These are phyloP conservation scores for Dermochelys coriacea DNA, from an alignment of 2,797 vertebrate species.

Conservation along the genomic window DNA sequence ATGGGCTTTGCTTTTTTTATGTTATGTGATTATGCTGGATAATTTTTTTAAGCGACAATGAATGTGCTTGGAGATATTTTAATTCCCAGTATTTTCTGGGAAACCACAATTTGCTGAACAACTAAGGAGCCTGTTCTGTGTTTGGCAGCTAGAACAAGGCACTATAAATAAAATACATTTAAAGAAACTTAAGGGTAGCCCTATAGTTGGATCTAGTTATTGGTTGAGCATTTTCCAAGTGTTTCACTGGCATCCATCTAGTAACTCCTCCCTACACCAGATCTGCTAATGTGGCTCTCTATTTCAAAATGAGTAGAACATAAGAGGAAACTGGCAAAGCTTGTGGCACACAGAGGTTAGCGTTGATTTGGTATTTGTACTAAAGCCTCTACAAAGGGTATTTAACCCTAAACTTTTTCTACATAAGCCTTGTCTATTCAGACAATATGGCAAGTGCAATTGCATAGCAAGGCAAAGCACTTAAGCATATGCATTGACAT, in stretches of 20 bases:
- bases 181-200: neutral
- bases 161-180: neutral
- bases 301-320: neutral
- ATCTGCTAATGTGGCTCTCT: neutral
- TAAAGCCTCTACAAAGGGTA: rapidly evolving
- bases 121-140: neutral
- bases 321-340: neutral
- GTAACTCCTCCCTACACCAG: neutral
- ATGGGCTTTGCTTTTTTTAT: neutral
- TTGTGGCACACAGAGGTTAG: neutral
- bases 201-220: neutral
- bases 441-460: neutral
- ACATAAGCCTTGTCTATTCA: neutral
- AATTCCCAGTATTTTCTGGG: neutral
- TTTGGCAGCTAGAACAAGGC: neutral
- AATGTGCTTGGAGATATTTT: neutral
- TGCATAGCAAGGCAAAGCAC: neutral
- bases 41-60: neutral
- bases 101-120: neutral
- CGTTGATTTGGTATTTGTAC: neutral
- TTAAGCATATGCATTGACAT: neutral
- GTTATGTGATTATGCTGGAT: neutral
- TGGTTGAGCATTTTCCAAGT: neutral
- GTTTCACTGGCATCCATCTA: rapidly evolving
- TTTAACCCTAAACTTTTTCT: neutral